Percentiles rank a stretch among this genome's conserved stretches.
Evolutionary conservation across 1,140 invertebrate species (phyloP).

Genomic region (Neodiprion virginianus): DNA sequence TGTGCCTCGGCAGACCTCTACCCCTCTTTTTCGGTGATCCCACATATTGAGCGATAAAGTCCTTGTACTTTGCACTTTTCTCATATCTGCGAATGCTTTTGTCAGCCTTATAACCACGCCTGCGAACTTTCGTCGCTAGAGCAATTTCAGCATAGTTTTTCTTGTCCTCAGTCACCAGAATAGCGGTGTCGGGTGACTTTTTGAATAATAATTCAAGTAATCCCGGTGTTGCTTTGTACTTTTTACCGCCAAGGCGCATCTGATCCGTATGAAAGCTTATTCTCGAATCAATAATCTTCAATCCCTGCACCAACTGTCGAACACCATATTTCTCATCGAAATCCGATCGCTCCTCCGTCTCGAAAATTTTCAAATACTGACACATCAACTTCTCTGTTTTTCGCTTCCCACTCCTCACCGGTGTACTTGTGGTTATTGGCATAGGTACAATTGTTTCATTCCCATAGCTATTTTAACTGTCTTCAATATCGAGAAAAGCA

Average conservation of each 20-base stretch:
- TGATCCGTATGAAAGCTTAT: constrained; percentile 8
- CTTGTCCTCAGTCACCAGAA: constrained; percentile 9
- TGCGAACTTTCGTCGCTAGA: constrained; percentile 11
- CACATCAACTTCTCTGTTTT: background rate
- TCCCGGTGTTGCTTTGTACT: constrained; percentile 2
- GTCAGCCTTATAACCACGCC: constrained; percentile 14
- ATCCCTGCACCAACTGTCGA: constrained; percentile 13
- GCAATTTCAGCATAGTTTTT: constrained; percentile 20
- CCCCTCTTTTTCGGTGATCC: background rate
- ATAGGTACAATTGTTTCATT: background rate
- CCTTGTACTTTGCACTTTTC: constrained; percentile 16
- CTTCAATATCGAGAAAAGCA: background rate
- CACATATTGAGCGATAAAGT: constrained; percentile 10
- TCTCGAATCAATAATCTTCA: constrained; percentile 15
- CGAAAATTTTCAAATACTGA: background rate
- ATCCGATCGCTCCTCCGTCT: background rate
- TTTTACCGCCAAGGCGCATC: background rate
- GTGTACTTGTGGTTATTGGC: background rate
- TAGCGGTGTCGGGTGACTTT: constrained; percentile 19
- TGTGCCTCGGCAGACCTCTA: background rate
- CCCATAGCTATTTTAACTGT: background rate
- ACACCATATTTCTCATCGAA: background rate
- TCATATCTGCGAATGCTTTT: background rate
- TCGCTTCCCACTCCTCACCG: background rate
- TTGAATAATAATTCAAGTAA: constrained; percentile 10